Base-by-base conservation (phyloP, 2,888 invertebrate genomes). In the Rotaria socialis region DNA sequence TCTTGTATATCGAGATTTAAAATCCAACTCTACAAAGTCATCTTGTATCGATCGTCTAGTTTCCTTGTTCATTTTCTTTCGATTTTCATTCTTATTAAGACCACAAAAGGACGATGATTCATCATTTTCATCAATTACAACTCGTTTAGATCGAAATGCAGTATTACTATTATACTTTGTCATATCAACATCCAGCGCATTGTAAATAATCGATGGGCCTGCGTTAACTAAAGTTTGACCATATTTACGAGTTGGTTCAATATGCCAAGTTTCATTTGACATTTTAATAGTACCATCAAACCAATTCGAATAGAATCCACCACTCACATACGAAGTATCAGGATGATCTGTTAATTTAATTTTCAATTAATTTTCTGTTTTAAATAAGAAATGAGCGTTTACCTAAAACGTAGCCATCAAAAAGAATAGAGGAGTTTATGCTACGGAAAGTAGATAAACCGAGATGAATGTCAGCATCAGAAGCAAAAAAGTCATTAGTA, bases 191-290 rank as follows among this genome's bases (percentile, higher is more conserved):
- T 86, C 86, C 22, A 41, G 50, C 19, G 85, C 86, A 35, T 85
- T 85, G 50, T 86, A 86, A 22, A 86, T 85, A 85, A 86, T 86
- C 16, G 86, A 86, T 43, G 74, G 85, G 22, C 74, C 74, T 0
- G 55, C 14, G 27, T 84, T 56, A 24, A 85, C 16, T 24, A 52
- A 14, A 22, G 19, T 55, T 6, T 41, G 55, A 8, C 14, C 5
- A 75, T 86, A 86, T 35, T 52, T 52, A 11, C 50, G 47, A n/a
- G 74, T 74, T 84, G 86, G 85, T 58, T 86, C 86, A 41, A 86
- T 86, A 58, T 74, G 85, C 67, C 47, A 86, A 14, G 47, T 86
- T 43, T 43, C 52, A 16, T 85, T 85, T 1, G 41, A 43, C 5
- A 41, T 7, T 52, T 41, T 74, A 11, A 86, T 85, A 24, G 74